A percentile compares a stretch with the other conserved stretches of the same genome.
Evolutionary conservation across 2,888 invertebrate species (phyloP).

Genomic region (Melinopterus prodromus): DNA sequence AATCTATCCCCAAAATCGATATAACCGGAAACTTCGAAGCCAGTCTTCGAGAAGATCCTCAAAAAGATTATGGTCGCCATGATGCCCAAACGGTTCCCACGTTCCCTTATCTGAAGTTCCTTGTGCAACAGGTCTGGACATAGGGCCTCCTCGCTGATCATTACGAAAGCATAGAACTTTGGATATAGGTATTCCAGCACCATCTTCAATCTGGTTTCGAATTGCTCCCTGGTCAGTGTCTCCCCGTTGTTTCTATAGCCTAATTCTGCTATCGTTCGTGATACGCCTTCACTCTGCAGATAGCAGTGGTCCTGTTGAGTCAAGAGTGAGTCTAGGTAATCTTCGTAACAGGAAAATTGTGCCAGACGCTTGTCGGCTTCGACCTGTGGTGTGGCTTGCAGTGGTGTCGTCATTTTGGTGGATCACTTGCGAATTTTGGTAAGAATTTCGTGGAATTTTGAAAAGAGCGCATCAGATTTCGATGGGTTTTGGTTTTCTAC

Average conservation of each 20-base stretch:
- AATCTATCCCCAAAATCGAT: constrained; percentile 81
- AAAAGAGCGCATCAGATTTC: too few species aligned
- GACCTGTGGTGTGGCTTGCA: constrained; percentile 58
- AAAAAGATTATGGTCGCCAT: constrained; percentile 85
- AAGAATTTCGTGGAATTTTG: too few species aligned
- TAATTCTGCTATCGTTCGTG: constrained; percentile 77
- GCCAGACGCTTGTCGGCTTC: constrained; percentile 69
- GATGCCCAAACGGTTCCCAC: constrained; percentile 75
- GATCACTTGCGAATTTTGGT: too few species aligned
- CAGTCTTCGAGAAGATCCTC: constrained; percentile 71
- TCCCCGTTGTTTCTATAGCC: constrained; percentile 75
- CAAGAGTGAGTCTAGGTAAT: constrained; percentile 82
- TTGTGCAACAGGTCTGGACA: constrained; percentile 69
- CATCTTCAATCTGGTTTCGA: constrained; percentile 65
- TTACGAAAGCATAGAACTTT: constrained; percentile 64
- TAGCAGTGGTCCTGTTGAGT: constrained; percentile 76
- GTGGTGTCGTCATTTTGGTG: background rate
- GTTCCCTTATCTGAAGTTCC: constrained; percentile 77
- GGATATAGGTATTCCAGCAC: constrained; percentile 70
- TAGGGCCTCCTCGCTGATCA: constrained; percentile 68
- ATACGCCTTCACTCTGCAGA: constrained; percentile 73
- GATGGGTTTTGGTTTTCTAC: too few species aligned
- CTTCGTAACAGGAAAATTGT: constrained; percentile 74
- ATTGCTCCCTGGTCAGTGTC: constrained; percentile 69
- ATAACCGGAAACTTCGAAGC: constrained; percentile 85